Percentiles rank a stretch among this genome's conserved stretches.
phyloP scores from a whole-genome alignment of 2,797 vertebrate genomes.

The Lindbergichthys nudifrons region DNA sequence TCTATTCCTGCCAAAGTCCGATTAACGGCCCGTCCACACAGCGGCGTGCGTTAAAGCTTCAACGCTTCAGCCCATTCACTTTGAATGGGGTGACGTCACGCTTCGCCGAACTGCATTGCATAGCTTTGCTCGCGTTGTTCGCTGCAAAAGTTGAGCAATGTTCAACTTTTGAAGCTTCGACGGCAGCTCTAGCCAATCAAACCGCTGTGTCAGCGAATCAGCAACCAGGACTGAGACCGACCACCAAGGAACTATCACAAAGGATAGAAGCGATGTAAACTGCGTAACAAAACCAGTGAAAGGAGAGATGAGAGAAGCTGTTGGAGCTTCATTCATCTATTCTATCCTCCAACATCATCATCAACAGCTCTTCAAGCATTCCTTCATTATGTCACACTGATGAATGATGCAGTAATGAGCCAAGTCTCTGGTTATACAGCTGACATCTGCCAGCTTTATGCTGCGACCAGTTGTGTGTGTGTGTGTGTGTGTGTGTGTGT shows the following conservation, averaged over 20 bases:
- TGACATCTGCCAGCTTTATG: slow-evolving; percentile 71
- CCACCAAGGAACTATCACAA: slow-evolving; percentile 12
- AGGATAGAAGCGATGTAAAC: slow-evolving; percentile 23
- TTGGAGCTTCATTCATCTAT: slow-evolving; percentile 29
- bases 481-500: background rate
- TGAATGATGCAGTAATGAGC: slow-evolving; percentile 75
- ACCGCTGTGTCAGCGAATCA: too few species aligned
- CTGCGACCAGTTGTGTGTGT: slow-evolving; percentile 30
- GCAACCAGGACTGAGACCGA: background rate
- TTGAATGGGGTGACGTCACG: too few species aligned
- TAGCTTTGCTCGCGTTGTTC: too few species aligned
- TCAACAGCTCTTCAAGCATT: slow-evolving; percentile 67
- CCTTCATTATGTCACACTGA: slow-evolving; percentile 71
- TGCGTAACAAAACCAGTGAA: slow-evolving; percentile 15
- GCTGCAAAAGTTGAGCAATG: too few species aligned
- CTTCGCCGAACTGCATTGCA: too few species aligned
- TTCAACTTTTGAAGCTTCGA: too few species aligned
- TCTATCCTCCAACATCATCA: slow-evolving; percentile 57
- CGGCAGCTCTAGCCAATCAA: too few species aligned
- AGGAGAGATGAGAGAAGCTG: slow-evolving; percentile 5
- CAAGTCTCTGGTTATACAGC: slow-evolving; percentile 66
- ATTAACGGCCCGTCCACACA: too few species aligned
- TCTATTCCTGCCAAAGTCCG: background rate
- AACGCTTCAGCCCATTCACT: too few species aligned
- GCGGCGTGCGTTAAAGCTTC: too few species aligned